phyloP scores from a whole-genome alignment of 2,888 invertebrate species.

The Myathropa florea region DNA sequence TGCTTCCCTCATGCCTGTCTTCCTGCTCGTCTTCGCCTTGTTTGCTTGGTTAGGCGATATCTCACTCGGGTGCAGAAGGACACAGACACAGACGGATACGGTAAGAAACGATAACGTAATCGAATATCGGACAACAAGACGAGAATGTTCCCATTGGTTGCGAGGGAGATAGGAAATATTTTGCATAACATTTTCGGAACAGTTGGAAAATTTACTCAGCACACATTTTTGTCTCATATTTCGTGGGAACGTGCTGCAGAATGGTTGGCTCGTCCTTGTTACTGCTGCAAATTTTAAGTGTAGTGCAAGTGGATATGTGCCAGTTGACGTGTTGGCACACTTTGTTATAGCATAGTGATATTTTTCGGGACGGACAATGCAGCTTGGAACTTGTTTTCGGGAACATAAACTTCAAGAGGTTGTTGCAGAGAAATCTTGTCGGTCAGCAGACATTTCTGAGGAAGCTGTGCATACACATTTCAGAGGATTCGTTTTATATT shows the following conservation, averaged over 20 bases:
- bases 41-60: background rate
- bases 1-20: background rate
- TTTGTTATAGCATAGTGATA: background rate
- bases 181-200: background rate
- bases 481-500: no score
- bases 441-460: no score
- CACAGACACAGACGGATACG: no score
- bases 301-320: background rate
- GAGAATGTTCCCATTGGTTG: background rate
- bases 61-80: no score
- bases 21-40: background rate
- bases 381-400: background rate
- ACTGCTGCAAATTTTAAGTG: slow-evolving; percentile 6
- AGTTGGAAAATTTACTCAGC: background rate
- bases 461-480: no score
- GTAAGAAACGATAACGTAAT: background rate
- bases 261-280: background rate
- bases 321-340: background rate
- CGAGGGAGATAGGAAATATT: background rate
- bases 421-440: no score
- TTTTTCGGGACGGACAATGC: background rate
- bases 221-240: slow-evolving; percentile 8
- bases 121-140: background rate
- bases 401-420: background rate
- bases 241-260: slow-evolving; percentile 2